phyloP scores from a whole-genome alignment of 1,140 invertebrate genomes.

The Cotesia glomerata region DNA sequence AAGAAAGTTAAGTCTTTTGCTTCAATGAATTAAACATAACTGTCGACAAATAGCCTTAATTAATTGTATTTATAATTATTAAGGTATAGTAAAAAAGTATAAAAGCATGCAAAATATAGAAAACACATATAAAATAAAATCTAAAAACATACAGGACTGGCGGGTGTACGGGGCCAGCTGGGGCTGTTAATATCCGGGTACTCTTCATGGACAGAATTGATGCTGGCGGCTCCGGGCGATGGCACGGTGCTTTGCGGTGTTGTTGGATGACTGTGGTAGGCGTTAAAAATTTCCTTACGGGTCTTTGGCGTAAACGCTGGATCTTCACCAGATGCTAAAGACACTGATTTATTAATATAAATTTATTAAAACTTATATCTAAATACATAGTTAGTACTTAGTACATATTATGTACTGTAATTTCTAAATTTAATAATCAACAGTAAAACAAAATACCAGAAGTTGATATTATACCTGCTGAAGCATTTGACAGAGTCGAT shows the following conservation, averaged over 20 bases:
- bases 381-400: not conserved
- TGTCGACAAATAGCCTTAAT: not conserved
- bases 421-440: not conserved
- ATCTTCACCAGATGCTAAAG: slow-evolving; percentile 82
- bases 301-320: slow-evolving; percentile 78
- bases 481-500: slow-evolving; percentile 88
- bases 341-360: not conserved
- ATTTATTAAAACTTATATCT: not conserved
- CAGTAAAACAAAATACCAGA: not conserved
- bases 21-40: slow-evolving; percentile 35
- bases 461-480: slow-evolving; percentile 70
- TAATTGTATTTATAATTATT: not conserved
- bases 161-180: slow-evolving; percentile 85
- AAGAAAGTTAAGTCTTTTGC: slow-evolving; percentile 54
- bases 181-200: slow-evolving; percentile 87
- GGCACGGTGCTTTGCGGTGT: slow-evolving; percentile 76
- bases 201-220: slow-evolving; percentile 87
- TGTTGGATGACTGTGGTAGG: slow-evolving; percentile 72
- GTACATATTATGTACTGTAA: not conserved
- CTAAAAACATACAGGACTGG: slow-evolving; percentile 79
- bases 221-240: slow-evolving; percentile 82
- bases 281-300: slow-evolving; percentile 70
- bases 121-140: not conserved
- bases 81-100: not conserved
- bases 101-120: not conserved